A percentile compares a stretch with the other conserved stretches of the same genome.
Evolutionary conservation across 2,888 invertebrate genomes (phyloP).

Genomic region (Colletes collaris): DNA sequence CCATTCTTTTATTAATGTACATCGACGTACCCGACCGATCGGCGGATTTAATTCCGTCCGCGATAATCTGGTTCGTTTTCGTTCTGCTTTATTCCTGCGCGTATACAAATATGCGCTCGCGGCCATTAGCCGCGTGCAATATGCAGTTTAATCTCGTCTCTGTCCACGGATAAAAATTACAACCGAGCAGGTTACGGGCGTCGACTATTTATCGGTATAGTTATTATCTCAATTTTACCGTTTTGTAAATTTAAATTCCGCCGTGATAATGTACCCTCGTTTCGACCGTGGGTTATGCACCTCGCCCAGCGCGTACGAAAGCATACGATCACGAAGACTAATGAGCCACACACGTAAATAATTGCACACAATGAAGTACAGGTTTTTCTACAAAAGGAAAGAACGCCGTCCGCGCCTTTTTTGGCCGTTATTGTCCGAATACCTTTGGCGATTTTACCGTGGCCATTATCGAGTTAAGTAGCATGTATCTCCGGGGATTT

Average conservation of each 20-base stretch:
- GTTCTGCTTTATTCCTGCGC: too few species aligned
- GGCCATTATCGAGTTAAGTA: not conserved
- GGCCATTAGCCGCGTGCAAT: not conserved
- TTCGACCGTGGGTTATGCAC: not conserved
- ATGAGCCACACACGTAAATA: conserved; percentile 11
- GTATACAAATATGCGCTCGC: not conserved
- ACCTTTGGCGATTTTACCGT: not conserved
- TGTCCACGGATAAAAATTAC: conserved; percentile 8
- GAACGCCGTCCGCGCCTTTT: not conserved
- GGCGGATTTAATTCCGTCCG: not conserved
- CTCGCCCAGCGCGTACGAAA: not conserved
- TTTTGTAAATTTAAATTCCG: not conserved
- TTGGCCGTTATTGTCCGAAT: not conserved
- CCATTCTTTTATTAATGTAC: not conserved
- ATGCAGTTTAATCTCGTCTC: conserved; percentile 2
- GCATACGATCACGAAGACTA: conserved; percentile 11
- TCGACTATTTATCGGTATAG: conserved; percentile 5
- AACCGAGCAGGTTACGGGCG: not conserved
- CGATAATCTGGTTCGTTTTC: not conserved
- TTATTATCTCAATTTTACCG: conserved; percentile 15
- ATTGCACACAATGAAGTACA: not conserved
- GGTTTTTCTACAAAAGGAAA: not conserved
- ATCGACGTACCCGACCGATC: not conserved
- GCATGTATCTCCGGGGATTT: too few species aligned
- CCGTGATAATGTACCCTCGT: conserved; percentile 5